Base-by-base conservation (phyloP, 2,888 invertebrate genomes). In the Nomada fucata region DNA sequence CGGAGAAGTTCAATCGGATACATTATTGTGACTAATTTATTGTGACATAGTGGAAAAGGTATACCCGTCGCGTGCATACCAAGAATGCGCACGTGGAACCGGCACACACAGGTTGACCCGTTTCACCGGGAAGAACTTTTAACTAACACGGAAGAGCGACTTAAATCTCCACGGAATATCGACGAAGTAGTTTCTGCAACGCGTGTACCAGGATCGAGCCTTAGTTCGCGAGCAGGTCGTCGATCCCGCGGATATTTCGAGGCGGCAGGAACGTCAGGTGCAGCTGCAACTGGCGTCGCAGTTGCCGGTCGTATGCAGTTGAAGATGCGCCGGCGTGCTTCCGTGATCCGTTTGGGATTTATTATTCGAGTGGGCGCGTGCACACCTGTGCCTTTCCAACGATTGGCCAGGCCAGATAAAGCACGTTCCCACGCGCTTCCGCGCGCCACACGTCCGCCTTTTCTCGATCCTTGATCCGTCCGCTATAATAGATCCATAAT, bases 271-370 rank as follows among this genome's bases (percentile, higher is more conserved):
- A 70, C 82, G 78, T 75, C 82, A 74, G 76, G 74, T 68, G 85
- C 83, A 80, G 70, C 79, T 78, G 79, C 79, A 70, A 29, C 64
- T 59, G 42, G 50, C 75, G 76, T 68, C 67, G 76, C 74, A 77
- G 70, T 83, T 83, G 80, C 71, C 79, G 80, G 26, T 81, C 59
- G 68, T n/a, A 20, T 53, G 57, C 82, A 75, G 60, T 52, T 72
- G 69, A 68, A 79, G 82, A 81, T 70, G 77, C 81, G 29, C 80
- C 80, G 68, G 72, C 76, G 72, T 59, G 72, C 68, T 82, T 84
- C 82, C 84, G 73, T 79, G 82, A 84, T 84, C 82, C 84, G 84
- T 82, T 84, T 82, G 79, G 79, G 79, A 82, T 84, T 84, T 84
- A 84, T 84, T 79, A 84, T 84, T 76, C 84, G 82, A 71, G 60